Percentiles rank a stretch among this genome's conserved stretches.
Evolutionary conservation across 2,113 vertebrate genomes (phyloP).

Genomic region (Calyptomena viridis): DNA sequence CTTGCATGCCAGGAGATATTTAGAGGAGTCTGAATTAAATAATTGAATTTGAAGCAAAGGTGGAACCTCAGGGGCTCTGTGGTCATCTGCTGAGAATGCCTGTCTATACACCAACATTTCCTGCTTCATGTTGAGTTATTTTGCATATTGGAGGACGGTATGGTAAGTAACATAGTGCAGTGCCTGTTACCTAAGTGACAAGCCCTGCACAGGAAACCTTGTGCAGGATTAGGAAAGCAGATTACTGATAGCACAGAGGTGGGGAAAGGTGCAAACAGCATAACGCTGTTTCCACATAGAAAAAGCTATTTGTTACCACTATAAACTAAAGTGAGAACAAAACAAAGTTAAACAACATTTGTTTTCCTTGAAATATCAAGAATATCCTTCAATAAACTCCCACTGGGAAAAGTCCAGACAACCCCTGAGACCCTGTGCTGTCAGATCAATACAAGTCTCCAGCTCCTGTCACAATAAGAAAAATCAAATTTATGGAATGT

Average conservation of each 20-base stretch:
- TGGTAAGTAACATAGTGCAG: not conserved
- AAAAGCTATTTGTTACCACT: not conserved
- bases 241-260: not conserved
- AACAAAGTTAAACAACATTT: not conserved
- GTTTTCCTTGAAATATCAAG: not conserved
- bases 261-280: not conserved
- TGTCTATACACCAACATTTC: not conserved
- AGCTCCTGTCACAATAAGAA: not conserved
- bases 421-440: not conserved
- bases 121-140: not conserved
- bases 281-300: not conserved
- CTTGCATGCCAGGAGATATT: not conserved
- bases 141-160: rapidly evolving
- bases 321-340: not conserved
- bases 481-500: not conserved
- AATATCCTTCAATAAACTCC: not conserved
- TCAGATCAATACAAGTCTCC: not conserved
- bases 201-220: not conserved
- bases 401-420: not conserved
- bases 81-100: not conserved
- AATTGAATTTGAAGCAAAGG: not conserved
- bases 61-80: not conserved
- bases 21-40: not conserved
- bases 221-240: not conserved
- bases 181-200: not conserved